Evolutionary conservation across 2,888 invertebrate species (phyloP).

Genomic region (Himalopsyche kuldschensis): DNA sequence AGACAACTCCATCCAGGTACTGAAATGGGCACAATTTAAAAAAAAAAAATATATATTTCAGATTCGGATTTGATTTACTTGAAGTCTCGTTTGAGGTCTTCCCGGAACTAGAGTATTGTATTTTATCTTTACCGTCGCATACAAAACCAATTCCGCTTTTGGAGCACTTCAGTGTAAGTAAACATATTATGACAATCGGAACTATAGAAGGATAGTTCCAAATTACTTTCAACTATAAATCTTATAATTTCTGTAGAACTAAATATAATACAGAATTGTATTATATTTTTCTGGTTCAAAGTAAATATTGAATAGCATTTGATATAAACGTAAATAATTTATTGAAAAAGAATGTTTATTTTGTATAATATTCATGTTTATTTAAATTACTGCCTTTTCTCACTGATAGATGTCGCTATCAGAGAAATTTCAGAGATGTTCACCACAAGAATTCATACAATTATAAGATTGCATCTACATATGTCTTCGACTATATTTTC

Average conservation of each 20-base stretch:
- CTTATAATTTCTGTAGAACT: no score
- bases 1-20: no score
- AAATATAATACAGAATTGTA: no score
- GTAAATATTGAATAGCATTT: no score
- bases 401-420: constrained; percentile 3
- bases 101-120: constrained; percentile 64
- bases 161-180: constrained; percentile 60
- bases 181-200: not conserved
- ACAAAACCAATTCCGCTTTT: constrained; percentile 57
- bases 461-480: no score
- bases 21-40: no score
- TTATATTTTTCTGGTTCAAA: no score
- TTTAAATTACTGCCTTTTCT: constrained; percentile 13
- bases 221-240: no score
- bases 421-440: not conserved
- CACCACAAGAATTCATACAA: not conserved
- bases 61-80: constrained; percentile 59
- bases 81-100: constrained; percentile 65
- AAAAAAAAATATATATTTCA: constrained; percentile 31
- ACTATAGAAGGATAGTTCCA: no score
- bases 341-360: no score
- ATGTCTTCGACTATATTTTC: constrained; percentile 42
- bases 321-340: no score
- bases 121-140: constrained; percentile 60
- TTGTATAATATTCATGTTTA: no score